Base-by-base conservation (phyloP, 2,113 vertebrate genomes). In the Pachycephala philippinensis region DNA sequence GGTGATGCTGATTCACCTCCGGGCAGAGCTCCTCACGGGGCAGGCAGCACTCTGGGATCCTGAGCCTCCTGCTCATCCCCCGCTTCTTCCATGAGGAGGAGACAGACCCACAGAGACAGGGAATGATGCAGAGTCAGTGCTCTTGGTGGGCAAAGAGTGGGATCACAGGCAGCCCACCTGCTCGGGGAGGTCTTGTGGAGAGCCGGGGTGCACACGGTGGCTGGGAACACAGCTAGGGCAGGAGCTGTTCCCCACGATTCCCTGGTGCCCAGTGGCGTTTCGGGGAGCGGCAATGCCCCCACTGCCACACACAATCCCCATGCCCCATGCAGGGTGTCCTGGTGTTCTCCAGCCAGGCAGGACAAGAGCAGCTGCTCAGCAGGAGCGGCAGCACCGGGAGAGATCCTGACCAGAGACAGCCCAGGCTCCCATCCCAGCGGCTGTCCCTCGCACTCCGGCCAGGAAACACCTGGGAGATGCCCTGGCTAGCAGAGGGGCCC, bases 381-480 rank as follows among this genome's bases (percentile, higher is more conserved):
- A 15, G 47, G 47, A 82, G 37, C 53, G 0, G 5, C 83, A 70
- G 66, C 57, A 77, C 31, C 39, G 21, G 44, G 26, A 33, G n/a
- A 57, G 15, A 66, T 19, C 39, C 40, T 42, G 18, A 2, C 17
- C 21, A n/a, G 52, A 27, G 22, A 2, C 61, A 59, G 56, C 64
- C 66, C 24, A 68, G 65, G 66, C 79, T 72, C 53, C 49, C 49
- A 26, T 15, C 23, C 64, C 72, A 50, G 35, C 24, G 35, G 30
- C 49, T 5, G 0, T 19, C n/a, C 74, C 57, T 64, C 3, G 1
- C 37, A 3, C 44, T 4, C 15, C 0, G 0, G 15, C 44, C 61
- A 17, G 39, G 16, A 33, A 80, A 39, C 50, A 39, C 24, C 63
- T 28, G 68, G 61, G 26, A 50, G 17, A 84, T 64, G 64, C 31